A percentile compares a stretch with the other conserved stretches of the same genome.
Conservation (phyloP, 2,888 invertebrate genomes). For the Pristionchus exspectatus region DNA sequence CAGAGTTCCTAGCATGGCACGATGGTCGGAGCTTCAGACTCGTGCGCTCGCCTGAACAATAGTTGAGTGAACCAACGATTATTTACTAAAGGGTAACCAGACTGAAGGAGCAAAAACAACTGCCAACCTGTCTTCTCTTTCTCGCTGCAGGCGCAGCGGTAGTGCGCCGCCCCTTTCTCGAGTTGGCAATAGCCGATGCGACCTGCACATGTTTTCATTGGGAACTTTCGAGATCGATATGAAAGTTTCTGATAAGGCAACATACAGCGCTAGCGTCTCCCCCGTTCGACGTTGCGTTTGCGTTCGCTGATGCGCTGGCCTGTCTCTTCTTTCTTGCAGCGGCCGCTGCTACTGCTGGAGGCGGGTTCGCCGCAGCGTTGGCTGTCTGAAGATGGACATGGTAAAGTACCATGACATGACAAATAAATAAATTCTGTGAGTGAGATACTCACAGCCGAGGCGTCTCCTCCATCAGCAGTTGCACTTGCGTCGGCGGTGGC, state of each 20-base stretch:
- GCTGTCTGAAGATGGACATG: neutral
- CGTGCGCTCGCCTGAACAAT: too few relatives aligned
- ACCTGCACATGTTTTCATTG: too few relatives aligned
- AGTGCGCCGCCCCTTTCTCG: neutral
- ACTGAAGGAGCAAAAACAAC: too few relatives aligned
- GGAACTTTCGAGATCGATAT: too few relatives aligned
- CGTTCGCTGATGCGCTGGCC: neutral
- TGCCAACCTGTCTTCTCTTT: slow-evolving; percentile 1
- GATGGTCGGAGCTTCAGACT: too few relatives aligned
- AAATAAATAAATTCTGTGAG: too few relatives aligned
- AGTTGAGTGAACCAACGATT: too few relatives aligned
- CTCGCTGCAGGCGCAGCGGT: neutral
- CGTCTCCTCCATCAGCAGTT: neutral
- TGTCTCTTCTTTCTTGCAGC: neutral
- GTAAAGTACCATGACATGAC: too few relatives aligned
- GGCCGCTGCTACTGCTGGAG: neutral
- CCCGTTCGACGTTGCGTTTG: neutral
- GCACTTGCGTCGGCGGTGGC: neutral
- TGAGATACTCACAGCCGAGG: neutral
- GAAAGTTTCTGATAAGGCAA: neutral
- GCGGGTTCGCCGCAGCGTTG: neutral
- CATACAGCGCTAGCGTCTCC: neutral
- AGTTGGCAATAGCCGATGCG: neutral
- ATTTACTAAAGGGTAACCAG: too few relatives aligned
- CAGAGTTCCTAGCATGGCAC: too few relatives aligned